Base-by-base conservation (phyloP, 2,888 invertebrate genomes). In the Norana najaformis region DNA sequence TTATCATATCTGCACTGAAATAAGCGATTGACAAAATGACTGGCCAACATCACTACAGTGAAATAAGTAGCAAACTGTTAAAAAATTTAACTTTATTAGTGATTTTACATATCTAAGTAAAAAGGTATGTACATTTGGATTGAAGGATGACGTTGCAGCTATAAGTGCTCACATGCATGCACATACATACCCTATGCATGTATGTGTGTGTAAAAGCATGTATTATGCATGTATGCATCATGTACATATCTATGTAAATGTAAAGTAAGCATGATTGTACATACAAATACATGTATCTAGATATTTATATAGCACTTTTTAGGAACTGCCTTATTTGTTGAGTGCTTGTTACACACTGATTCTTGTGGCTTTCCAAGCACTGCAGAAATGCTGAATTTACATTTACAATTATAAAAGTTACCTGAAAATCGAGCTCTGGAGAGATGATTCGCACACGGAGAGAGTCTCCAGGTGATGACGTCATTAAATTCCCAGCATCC, bases 361-460 rank as follows among this genome's bases (percentile, higher is more conserved):
- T n/a, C n/a, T n/a, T n/a, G n/a, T n/a, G n/a, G n/a, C n/a, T n/a
- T n/a, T n/a, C n/a, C n/a, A n/a, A n/a, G n/a, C n/a, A n/a, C n/a
- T n/a, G n/a, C 53, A 53, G 16, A 16, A 53, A 16, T 53, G 53
- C 18, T 53, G 53, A 53, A 53, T 23, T 53, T 14, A 34, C 83
- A 83, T 11, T 14, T 18, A 53, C 36, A 36, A 23, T 5, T 36
- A 23, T 20, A 8, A 3, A 82, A 20, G 1, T 36, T 85, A 85
- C 85, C 85, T 85, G 85, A 37, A 85, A 85, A 35, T 85, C 85
- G 35, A 85, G 37, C 23, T 85, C 85, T 0, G 36, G 11, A 23
- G 85, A 85, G 37, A 85, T 85, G 85, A 85, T 85, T 85, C 85
- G 85, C 0, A 85, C 36, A 35, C 35, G 85, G 35, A 85, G 85